Conservation (phyloP, 37 sponge, comb jelly and placozoan genomes). For the Petrosia ficiformis region DNA sequence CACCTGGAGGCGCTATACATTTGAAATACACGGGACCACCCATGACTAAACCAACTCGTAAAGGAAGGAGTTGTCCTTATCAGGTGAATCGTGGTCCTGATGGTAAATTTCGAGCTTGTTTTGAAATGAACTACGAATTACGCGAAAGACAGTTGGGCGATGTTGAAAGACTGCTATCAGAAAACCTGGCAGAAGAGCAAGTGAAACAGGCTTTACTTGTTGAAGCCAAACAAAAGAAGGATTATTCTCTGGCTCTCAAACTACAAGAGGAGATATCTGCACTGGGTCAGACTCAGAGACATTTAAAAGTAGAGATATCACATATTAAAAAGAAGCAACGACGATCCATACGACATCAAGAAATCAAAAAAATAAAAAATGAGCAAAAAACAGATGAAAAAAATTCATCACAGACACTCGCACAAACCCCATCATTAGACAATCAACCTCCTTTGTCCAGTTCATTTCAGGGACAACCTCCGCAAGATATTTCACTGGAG, state of each 20-base stretch:
- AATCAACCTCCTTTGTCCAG: not conserved
- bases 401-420: not conserved
- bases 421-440: not conserved
- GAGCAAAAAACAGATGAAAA: not conserved
- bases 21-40: not conserved
- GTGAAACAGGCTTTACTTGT: constrained; percentile 52
- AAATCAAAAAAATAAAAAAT: constrained; percentile 28
- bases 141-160: constrained; percentile 36
- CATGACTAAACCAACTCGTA: not conserved
- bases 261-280: constrained; percentile 57
- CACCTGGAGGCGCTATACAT: constrained; percentile 29
- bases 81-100: not conserved
- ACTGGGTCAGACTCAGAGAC: constrained; percentile 35
- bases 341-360: constrained; percentile 67
- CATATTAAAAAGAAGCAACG: constrained; percentile 39
- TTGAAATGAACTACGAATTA: constrained; percentile 18
- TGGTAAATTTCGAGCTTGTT: constrained; percentile 1
- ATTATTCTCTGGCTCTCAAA: constrained; percentile 43
- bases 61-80: not conserved
- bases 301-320: constrained; percentile 32
- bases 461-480: not conserved
- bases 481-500: not conserved
- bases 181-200: constrained; percentile 47
- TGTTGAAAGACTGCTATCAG: constrained; percentile 41
- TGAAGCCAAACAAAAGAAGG: constrained; percentile 33